Evolutionary conservation across 2,113 vertebrate species (phyloP).

Genomic region (Erinaceus europaeus): DNA sequence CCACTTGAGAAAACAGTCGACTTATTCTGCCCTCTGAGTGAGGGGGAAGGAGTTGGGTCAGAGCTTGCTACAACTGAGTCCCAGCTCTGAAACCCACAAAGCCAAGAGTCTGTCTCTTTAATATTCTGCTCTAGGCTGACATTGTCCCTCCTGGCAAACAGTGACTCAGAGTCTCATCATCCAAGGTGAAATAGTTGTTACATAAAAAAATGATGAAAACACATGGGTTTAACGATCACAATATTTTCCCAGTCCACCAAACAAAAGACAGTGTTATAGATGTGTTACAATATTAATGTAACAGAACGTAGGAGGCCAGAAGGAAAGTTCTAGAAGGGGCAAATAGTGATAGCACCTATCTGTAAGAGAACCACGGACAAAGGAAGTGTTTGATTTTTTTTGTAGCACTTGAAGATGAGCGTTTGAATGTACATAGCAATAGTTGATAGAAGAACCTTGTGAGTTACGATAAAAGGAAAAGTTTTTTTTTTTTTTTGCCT

Average conservation of each 20-base stretch:
- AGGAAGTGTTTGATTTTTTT: not conserved
- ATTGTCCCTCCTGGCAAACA: not conserved
- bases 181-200: no score
- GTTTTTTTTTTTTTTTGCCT: no score
- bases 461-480: no score
- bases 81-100: not conserved
- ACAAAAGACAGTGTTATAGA: conserved; percentile 1
- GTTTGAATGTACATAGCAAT: no score
- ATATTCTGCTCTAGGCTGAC: not conserved
- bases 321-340: not conserved
- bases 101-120: not conserved
- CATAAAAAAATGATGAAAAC: not conserved
- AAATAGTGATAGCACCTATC: conserved; percentile 19
- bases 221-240: not conserved
- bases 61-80: not conserved
- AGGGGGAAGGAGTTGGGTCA: not conserved
- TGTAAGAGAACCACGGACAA: conserved; percentile 13
- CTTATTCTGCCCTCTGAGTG: not conserved
- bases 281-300: conserved; percentile 14
- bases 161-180: not conserved
- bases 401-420: no score
- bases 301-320: not conserved
- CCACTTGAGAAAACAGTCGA: not conserved
- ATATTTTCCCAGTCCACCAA: conserved; percentile 23
- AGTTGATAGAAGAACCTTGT: no score